Base-by-base conservation (phyloP, 2,888 invertebrate genomes). In the Drosophila formosana region DNA sequence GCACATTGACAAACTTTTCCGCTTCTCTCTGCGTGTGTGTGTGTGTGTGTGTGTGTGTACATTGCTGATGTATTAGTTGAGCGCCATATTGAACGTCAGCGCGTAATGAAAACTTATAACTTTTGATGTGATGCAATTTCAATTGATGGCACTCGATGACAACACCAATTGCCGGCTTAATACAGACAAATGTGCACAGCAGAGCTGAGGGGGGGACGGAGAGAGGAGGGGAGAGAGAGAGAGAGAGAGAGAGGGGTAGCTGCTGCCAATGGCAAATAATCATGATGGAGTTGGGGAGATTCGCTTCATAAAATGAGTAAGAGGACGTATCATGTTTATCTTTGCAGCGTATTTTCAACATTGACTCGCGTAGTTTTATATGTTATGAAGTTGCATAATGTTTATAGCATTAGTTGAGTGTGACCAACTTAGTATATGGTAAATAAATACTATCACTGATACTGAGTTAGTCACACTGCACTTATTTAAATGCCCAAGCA, bases 61-160 rank as follows among this genome's bases (percentile, higher is more conserved):
- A 41, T 26, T 47, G 58, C 70, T 87, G 82, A 82, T 75, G 79
- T 84, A 82, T 82, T 78, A 76, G 80, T 78, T 68, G 68, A 61
- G 55, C 78, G 55, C 70, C 70, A 85, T 88, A 80, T 73, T 77
- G 67, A 78, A 70, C 84, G 79, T 71, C 78, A 83, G 80, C 70
- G 75, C 64, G 87, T 88, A 88, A 83, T 88, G 83, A 84, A 76
- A 88, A 79, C 89, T 89, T 87, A 85, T 82, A 82, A 80, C 77
- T 85, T 85, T 85, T 87, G 82, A 88, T 87, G 82, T 88, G 73
- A 85, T 82, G 85, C 88, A 84, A 89, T 84, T 84, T 84, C 79
- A 76, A 87, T 88, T 87, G 89, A 84, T 85, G 88, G 57, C 85
- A 82, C 67, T 66, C 62, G 70, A 79, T 66, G 72, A 87, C 84